A percentile compares a stretch with the other conserved stretches of the same genome.
Evolutionary conservation across 2,113 vertebrate species (phyloP).

Genomic region (Ictidomys tridecemlineatus): DNA sequence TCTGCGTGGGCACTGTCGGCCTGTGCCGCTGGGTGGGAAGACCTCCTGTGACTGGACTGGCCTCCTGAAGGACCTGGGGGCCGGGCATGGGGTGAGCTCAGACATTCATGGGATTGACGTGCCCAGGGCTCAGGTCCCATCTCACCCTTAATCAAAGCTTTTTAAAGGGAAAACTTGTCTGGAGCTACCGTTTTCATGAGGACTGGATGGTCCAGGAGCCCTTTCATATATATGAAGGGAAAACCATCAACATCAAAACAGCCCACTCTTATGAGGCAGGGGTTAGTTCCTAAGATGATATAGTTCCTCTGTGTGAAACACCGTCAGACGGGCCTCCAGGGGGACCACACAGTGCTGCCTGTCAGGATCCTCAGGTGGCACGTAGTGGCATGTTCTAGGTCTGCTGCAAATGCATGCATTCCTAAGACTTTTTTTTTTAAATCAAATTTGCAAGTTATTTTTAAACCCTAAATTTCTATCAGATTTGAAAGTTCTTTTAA

Average conservation of each 20-base stretch:
- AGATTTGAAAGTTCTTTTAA: not conserved
- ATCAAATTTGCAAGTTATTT: not conserved
- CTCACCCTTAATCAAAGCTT: not conserved
- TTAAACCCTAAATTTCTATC: not conserved
- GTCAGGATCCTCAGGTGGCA: accelerated
- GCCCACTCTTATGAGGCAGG: not conserved
- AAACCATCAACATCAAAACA: not conserved
- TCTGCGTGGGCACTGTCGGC: too few relatives aligned
- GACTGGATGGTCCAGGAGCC: not conserved
- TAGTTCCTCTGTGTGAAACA: not conserved
- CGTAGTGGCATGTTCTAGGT: too few relatives aligned
- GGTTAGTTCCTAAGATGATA: not conserved
- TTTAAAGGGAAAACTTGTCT: not conserved
- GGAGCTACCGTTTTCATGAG: not conserved
- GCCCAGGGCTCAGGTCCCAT: not conserved
- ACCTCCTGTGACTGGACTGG: too few relatives aligned
- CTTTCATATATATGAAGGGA: not conserved
- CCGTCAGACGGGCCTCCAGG: too few relatives aligned
- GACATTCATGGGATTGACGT: too few relatives aligned
- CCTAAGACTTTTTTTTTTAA: not conserved
- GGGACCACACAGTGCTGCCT: too few relatives aligned
- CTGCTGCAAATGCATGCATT: accelerated
- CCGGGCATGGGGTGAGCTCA: not conserved
- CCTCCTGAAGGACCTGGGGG: not conserved
- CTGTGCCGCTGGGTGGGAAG: too few relatives aligned